Base-by-base conservation (phyloP, 2,888 invertebrate genomes). In the Leucophenga montana region DNA sequence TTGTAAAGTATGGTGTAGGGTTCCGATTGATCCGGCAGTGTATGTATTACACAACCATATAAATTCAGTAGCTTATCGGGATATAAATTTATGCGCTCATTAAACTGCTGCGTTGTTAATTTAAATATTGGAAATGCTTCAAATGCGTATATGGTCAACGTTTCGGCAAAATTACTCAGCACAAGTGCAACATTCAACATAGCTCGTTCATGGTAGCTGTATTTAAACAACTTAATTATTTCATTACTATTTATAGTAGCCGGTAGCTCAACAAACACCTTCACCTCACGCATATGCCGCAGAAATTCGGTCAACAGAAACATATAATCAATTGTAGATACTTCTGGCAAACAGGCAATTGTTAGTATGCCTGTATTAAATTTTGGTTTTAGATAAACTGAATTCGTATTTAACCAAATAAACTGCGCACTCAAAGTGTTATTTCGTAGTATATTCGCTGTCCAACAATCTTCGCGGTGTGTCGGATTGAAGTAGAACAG, bases 41-140 rank as follows among this genome's bases (percentile, higher is more conserved):
- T 73, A 3, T 57, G 67, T 39, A 79, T 71, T 0, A 57, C 16
- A n/a, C 71, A 57, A 6, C 79, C 79, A 22, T 69, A 9, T 0
- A 77, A 67, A 33, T 79, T 73, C 6, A 5, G 56, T 39, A 78
- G 16, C 20, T 78, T 77, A 4, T 59, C 13, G 0, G 81, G 79
- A 59, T 70, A 79, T 0, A 78, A 59, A 0, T 1, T 3, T 1
- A 71, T 0, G 13, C 13, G 3, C 8, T 6, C 56, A 56, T 56
- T 56, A 20, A 1, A 56, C n/a, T n/a, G n/a, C n/a, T n/a, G n/a
- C n/a, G 13, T 18, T 3, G 16, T 3, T 16, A 56, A 20, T 20
- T 56, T 5, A 56, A 56, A 56, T 11, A 1, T 11, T 3, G 56
- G 56, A 56, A 56, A 56, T 11, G 56, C 22, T 9, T 20, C 9